phyloP scores from a whole-genome alignment of 2,888 invertebrate genomes.

The Spilarctia lutea region DNA sequence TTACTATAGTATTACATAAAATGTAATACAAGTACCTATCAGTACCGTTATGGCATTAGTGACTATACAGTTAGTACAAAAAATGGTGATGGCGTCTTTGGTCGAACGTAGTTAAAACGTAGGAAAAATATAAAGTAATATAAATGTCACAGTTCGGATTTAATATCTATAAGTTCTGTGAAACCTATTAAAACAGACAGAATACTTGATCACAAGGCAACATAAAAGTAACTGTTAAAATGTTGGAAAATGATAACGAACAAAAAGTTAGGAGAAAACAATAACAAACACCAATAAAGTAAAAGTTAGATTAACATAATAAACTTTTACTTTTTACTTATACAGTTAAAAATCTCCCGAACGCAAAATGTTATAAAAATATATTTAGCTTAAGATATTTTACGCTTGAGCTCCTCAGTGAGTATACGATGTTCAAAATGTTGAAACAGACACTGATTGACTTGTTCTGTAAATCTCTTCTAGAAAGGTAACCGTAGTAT shows the following conservation, averaged over 20 bases:
- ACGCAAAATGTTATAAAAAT: not conserved
- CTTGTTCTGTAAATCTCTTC: not conserved
- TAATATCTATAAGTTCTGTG: not conserved
- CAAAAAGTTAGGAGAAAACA: slow-evolving; percentile 7
- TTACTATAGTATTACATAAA: slow-evolving; percentile 60
- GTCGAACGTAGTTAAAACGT: not conserved
- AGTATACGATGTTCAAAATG: not conserved
- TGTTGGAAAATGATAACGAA: not conserved
- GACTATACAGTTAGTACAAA: slow-evolving; percentile 20
- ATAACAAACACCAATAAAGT: slow-evolving; percentile 5
- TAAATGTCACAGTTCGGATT: not conserved
- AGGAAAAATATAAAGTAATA: slow-evolving; percentile 1
- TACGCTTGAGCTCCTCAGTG: not conserved
- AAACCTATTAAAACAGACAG: not conserved
- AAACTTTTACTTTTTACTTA: slow-evolving; percentile 9
- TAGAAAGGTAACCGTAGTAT: not conserved
- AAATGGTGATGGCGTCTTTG: not conserved
- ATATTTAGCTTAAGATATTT: not conserved
- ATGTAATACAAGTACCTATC: slow-evolving; percentile 44
- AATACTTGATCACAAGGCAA: slow-evolving; percentile 19
- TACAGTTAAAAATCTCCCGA: not conserved
- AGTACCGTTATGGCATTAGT: slow-evolving; percentile 52
- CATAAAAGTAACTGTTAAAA: not conserved
- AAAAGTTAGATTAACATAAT: slow-evolving; percentile 11
- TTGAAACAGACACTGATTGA: not conserved